Conservation (phyloP, 2,797 vertebrate genomes). For the Coranthus polyacanthus region DNA sequence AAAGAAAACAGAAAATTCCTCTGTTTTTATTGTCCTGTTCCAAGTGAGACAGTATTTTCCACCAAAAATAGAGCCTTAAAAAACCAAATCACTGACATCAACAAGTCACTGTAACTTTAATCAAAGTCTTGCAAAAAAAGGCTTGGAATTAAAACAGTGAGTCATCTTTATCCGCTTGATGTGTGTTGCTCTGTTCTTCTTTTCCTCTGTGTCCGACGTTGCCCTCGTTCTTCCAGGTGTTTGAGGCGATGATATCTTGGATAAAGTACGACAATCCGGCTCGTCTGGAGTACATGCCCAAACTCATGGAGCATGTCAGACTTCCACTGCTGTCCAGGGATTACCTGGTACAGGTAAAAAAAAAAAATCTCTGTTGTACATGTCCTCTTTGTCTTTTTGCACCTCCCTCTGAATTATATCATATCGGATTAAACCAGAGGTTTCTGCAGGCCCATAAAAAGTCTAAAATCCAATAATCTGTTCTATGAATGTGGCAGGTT, state of each 20-base stretch:
- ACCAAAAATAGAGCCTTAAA: not conserved
- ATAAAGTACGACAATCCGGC: constrained; percentile 94
- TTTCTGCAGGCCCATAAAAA: no score
- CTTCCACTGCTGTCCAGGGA: constrained; percentile 94
- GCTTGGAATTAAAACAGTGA: no score
- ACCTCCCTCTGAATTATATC: not conserved
- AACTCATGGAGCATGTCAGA: constrained; percentile 96
- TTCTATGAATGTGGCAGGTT: no score
- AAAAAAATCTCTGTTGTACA: fast-evolving
- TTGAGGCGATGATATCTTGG: constrained; percentile 96
- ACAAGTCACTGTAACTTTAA: not conserved
- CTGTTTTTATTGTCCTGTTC: no score
- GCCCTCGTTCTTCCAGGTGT: no score
- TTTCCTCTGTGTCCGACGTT: no score
- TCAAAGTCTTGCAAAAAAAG: not conserved
- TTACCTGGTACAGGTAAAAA: constrained; percentile 93
- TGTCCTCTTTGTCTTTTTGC: not conserved
- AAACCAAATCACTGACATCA: not conserved
- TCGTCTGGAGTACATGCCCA: constrained; percentile 94
- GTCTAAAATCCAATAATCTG: no score
- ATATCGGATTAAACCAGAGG: no score
- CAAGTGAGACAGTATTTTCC: not conserved
- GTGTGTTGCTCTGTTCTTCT: no score
- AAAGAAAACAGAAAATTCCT: no score
- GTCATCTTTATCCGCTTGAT: no score